Base-by-base conservation (phyloP, 2,888 invertebrate species). In the Eilema griseolum region DNA sequence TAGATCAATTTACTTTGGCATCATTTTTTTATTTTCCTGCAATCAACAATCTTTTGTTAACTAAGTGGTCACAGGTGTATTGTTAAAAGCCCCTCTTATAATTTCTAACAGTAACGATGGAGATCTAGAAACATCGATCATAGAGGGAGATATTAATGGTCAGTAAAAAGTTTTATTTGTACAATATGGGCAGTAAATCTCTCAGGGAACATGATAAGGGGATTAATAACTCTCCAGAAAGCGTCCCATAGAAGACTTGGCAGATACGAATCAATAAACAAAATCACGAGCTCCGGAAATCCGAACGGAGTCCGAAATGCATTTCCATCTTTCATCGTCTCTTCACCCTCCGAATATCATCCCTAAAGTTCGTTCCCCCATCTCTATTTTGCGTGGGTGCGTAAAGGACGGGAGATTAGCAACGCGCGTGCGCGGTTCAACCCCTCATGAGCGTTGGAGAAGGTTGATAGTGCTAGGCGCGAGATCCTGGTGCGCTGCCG, bases 281-380 rank as follows among this genome's bases (percentile, higher is more conserved):
- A 94, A 94, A 94, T 95, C 94, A 93, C 92, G 86, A 91, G 90
- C 93, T 88, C 91, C 93, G 95, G 95, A 95, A 94, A 95, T 94
- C 94, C 94, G 94, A 93, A 92, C 93, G 88, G 88, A 92, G 92
- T 93, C 90, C 91, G 91, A 94, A 93, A 95, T 95, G 95, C 94
- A 95, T 93, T 95, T 94, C 94, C 94, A 94, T 94, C 93, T 93
- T 93, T 92, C 93, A 92, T 89, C 92, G 93, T 93, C 92, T 93
- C 90, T 91, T 92, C 94, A 94, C 95, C 95, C 95, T 94, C 93
- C 93, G 90, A 92, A 93, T 86, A 92, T 90, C 93, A 91, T 93
- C 94, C 94, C 93, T 85, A 91, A 92, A 91, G 86, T 89, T 89
- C 85, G 82, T 85, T 86, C 85, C 85, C 89, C 84, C 82, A 84